Percentiles rank a stretch among this genome's conserved stretches.
Evolutionary conservation across 2,797 vertebrate genomes (phyloP).

Genomic region (Danio choprae): DNA sequence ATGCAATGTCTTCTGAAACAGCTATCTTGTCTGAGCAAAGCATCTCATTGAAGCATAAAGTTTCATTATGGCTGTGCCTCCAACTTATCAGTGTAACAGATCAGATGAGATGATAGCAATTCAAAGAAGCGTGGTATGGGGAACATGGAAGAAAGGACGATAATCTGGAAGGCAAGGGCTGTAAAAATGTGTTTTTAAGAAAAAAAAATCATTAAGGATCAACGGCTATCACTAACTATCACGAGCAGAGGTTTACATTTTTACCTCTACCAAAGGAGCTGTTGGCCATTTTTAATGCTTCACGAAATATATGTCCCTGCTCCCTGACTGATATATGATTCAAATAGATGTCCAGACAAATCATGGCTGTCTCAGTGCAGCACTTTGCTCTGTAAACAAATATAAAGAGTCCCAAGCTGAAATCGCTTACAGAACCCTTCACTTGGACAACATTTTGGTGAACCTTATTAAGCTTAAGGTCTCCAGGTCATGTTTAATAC

Average conservation of each 20-base stretch:
- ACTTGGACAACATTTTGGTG: neutral
- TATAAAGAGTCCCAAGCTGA: neutral
- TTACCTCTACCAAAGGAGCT: neutral
- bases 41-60: conserved; percentile 69
- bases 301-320: neutral
- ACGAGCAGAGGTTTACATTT: neutral
- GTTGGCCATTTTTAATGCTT: neutral
- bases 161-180: conserved; percentile 53
- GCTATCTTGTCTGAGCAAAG: conserved; percentile 57
- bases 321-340: neutral
- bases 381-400: neutral
- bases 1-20: conserved; percentile 61
- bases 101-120: conserved; percentile 58
- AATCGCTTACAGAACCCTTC: neutral
- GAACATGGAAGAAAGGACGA: conserved; percentile 52
- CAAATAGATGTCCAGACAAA: neutral
- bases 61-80: conserved; percentile 57
- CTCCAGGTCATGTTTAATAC: no score
- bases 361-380: neutral
- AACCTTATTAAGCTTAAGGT: no score
- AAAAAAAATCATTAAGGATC: neutral
- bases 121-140: conserved; percentile 53
- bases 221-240: neutral
- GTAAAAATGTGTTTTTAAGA: conserved; percentile 25
- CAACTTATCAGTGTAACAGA: conserved; percentile 60